Percentiles rank a stretch among this genome's conserved stretches.
These are phyloP conservation scores for Anniella stebbinsi DNA, from an alignment of 2,797 vertebrate genomes.

Conservation along the genomic window DNA sequence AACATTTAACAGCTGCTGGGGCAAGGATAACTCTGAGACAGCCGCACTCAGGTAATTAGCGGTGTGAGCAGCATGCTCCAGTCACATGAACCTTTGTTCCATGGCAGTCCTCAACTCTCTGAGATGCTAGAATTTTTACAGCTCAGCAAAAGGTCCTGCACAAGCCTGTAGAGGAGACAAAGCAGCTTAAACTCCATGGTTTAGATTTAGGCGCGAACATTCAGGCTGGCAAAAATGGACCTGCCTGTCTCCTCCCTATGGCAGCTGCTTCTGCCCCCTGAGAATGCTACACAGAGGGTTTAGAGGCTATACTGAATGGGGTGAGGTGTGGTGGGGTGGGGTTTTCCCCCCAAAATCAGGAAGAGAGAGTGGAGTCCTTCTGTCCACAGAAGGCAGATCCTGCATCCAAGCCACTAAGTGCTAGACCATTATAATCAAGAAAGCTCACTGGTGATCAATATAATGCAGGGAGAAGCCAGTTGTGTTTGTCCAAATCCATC, in stretches of 20 bases:
- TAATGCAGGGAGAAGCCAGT: not conserved
- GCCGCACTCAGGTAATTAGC: slow-evolving; percentile 23
- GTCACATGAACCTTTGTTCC: slow-evolving; percentile 31
- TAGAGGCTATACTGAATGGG: too few relatives aligned
- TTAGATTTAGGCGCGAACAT: too few relatives aligned
- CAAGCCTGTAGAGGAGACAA: not conserved
- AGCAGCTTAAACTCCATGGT: not conserved
- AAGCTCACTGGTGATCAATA: not conserved
- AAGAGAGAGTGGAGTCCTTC: too few relatives aligned
- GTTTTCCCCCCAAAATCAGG: too few relatives aligned
- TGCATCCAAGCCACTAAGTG: not conserved
- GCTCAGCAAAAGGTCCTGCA: slow-evolving; percentile 24
- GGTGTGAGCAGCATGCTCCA: not conserved
- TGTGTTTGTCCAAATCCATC: not conserved
- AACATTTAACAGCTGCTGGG: slow-evolving; percentile 36
- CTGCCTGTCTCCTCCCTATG: too few relatives aligned
- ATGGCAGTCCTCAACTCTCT: slow-evolving; percentile 13
- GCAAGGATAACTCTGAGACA: slow-evolving; percentile 22
- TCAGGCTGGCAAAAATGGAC: too few relatives aligned
- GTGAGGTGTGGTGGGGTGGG: too few relatives aligned
- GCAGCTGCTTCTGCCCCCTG: too few relatives aligned
- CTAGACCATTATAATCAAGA: not conserved
- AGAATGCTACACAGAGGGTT: too few relatives aligned
- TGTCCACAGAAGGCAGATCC: too few relatives aligned
- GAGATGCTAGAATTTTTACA: not conserved